A percentile compares a stretch with the other conserved stretches of the same genome.
phyloP scores from a whole-genome alignment of 2,113 vertebrate species.

The Forbesichthys papilliferus region DNA sequence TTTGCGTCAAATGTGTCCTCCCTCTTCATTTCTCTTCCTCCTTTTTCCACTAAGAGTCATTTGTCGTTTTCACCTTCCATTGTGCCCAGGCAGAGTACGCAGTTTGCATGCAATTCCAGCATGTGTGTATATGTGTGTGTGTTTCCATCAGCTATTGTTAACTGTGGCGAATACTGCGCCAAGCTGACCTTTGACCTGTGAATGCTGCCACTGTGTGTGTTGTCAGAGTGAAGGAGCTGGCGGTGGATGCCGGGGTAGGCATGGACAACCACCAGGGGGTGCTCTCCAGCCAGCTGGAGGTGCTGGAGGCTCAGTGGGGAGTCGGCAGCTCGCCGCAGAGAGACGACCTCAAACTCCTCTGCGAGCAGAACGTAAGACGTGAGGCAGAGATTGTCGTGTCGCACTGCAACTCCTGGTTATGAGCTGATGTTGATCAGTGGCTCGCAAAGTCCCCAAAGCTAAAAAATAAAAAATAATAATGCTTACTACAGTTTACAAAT shows the following conservation, averaged over 20 bases:
- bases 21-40: too few relatives aligned
- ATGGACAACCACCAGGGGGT: slow-evolving; percentile 82
- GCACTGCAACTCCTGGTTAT: too few relatives aligned
- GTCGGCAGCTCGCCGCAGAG: slow-evolving; percentile 96
- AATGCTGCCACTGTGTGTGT: slow-evolving; percentile 5
- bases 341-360: slow-evolving; percentile 97
- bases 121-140: neutral
- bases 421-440: too few relatives aligned
- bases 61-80: too few relatives aligned
- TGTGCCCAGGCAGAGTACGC: too few relatives aligned
- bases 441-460: too few relatives aligned
- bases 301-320: slow-evolving; percentile 95
- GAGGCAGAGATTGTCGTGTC: neutral
- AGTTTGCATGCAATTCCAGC: too few relatives aligned
- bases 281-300: slow-evolving; percentile 88
- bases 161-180: neutral
- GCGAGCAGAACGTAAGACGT: slow-evolving; percentile 94
- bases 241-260: slow-evolving; percentile 72
- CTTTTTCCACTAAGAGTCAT: too few relatives aligned
- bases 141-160: neutral
- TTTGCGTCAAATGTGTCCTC: too few relatives aligned
- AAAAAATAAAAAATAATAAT: too few relatives aligned
- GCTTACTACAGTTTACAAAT: too few relatives aligned
- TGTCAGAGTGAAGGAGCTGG: slow-evolving; percentile 88
- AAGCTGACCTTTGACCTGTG: slow-evolving; percentile 5